Evolutionary conservation across 1,140 invertebrate species (phyloP), one percentile per base, ranked within the genome.

Genomic region (Mizuhopecten yessoensis): DNA sequence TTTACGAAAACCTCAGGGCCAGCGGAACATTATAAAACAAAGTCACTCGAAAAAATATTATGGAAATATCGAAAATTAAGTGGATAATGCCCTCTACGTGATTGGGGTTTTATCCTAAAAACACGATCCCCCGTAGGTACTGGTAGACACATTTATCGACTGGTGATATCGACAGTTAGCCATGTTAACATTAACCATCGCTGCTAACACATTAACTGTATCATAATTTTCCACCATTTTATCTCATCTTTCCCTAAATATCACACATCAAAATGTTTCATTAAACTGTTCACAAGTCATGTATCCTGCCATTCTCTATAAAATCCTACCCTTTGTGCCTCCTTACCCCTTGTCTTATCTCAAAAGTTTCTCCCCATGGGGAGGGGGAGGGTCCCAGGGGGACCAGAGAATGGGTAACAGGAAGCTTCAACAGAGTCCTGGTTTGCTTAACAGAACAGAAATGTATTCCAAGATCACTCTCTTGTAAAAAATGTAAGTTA

Each of bases 21-120:
- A 17, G 15, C 7, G 5, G 1, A 45, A 45, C 42, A 45, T 45
- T 45, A 45, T 11, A 75, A n/a, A 75, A 75, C 57, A 75, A 13
- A 23, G 11, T 75, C 57, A 75, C n/a, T 75, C 57, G 29, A n/a
- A 75, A 29, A 17, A 75, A 75, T 75, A 75, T 75, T 75, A n/a
- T 75, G 23, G n/a, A 75, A 75, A 75, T 75, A 75, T 75, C n/a
- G 57, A 75, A 75, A 75, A 75, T 75, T 75, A 75, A 75, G 57
- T 75, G 57, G n/a, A 75, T 75, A 75, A 75, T 75, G 57, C n/a
- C 23, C 45, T n/a, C 1, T 9, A 75, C 57, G 29, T 75, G 57
- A 75, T 75, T 75, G 57, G 57, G 20, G 11, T 39, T 39, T 49
- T 49, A 49, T 49, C 45, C 45, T 29, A 75, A 75, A 75, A 75